phyloP scores from a whole-genome alignment of 2,888 invertebrate species.

The Caenorhabditis imperialis region DNA sequence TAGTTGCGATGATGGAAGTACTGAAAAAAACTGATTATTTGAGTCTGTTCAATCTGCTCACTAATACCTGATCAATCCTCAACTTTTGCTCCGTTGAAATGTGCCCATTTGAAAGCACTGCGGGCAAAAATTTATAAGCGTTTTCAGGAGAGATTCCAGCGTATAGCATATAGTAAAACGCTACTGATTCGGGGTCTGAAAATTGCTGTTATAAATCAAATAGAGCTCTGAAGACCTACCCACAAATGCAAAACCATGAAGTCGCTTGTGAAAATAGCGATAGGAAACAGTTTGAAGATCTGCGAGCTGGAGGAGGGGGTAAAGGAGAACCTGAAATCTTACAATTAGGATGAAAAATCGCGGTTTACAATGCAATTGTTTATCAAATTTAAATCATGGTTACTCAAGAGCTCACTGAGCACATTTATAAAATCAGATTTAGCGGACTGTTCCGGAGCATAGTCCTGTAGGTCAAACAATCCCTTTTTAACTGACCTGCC shows the following conservation, averaged over 20 bases:
- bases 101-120: conserved; percentile 65
- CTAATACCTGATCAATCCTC: conserved; percentile 32
- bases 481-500: too few relatives aligned
- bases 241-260: conserved; percentile 65
- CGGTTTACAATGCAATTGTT: too few relatives aligned
- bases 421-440: too few relatives aligned
- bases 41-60: neutral
- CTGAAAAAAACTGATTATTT: conserved; percentile 13
- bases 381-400: too few relatives aligned
- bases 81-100: conserved; percentile 21
- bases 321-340: conserved; percentile 78
- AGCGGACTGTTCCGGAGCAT: too few relatives aligned
- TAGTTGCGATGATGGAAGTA: conserved; percentile 2
- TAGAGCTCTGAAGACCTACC: conserved; percentile 44
- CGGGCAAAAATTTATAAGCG: conserved; percentile 34
- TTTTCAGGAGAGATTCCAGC: conserved; percentile 63
- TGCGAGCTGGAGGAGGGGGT: conserved; percentile 78
- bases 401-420: too few relatives aligned
- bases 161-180: conserved; percentile 67
- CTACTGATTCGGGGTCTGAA: conserved; percentile 66
- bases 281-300: conserved; percentile 78
- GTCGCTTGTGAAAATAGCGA: conserved; percentile 61
- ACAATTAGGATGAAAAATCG: too few relatives aligned
- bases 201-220: neutral
- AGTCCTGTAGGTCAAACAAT: too few relatives aligned